Conservation (phyloP, 2,113 vertebrate species). For the Cebidichthys violaceus region DNA sequence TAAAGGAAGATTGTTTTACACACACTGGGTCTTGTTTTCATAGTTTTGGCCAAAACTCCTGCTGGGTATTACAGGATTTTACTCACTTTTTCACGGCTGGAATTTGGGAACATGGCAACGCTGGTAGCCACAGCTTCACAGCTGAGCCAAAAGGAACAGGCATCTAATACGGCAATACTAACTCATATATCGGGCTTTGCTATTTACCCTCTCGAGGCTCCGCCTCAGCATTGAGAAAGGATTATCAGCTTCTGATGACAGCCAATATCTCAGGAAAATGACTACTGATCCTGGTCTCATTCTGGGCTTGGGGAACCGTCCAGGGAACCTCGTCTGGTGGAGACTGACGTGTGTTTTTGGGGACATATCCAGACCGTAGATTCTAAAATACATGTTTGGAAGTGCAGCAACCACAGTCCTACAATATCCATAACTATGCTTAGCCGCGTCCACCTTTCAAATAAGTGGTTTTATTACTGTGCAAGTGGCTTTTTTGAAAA, state of each 20-base stretch:
- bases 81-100: conserved; percentile 1
- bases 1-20: not conserved
- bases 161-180: not conserved
- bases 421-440: not conserved
- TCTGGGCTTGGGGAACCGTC: not conserved
- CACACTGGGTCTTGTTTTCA: conserved; percentile 8
- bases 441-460: not conserved
- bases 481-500: not conserved
- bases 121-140: not conserved
- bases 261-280: not conserved
- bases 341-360: not conserved
- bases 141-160: not conserved
- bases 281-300: not conserved
- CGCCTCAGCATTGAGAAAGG: not conserved
- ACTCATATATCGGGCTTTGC: not conserved
- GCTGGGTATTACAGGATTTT: conserved; percentile 5
- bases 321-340: not conserved
- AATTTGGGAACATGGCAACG: conserved; percentile 21
- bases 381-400: conserved; percentile 3
- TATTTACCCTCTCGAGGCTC: not conserved
- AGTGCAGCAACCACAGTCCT: not conserved
- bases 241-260: not conserved
- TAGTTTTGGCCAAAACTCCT: not conserved
- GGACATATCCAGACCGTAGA: not conserved
- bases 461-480: not conserved